Evolutionary conservation across 2,888 invertebrate species (phyloP).

Genomic region (Torymus texanus): DNA sequence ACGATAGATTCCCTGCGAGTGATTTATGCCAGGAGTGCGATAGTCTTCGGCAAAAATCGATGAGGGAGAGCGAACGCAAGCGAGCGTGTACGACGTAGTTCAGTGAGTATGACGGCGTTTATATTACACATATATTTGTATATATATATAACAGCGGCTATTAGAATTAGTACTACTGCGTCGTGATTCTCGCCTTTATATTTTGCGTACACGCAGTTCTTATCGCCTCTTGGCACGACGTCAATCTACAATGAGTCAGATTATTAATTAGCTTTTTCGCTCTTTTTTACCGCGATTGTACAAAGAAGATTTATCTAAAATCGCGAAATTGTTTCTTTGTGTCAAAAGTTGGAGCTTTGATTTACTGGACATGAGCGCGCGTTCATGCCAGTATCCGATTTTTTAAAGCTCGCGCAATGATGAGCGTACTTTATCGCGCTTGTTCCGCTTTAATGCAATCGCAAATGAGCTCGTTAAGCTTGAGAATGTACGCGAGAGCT

Average conservation of each 20-base stretch:
- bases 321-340: conserved; percentile 56
- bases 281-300: not conserved
- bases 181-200: not conserved
- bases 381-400: conserved; percentile 35
- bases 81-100: too few relatives aligned
- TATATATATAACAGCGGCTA: conserved; percentile 2
- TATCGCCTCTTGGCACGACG: conserved; percentile 27
- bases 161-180: conserved; percentile 5
- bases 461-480: conserved; percentile 17
- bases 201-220: conserved; percentile 21
- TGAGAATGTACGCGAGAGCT: conserved; percentile 13
- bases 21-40: conserved; percentile 37
- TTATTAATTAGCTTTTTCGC: conserved; percentile 55
- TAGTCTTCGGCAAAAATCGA: conserved; percentile 31
- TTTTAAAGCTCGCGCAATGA: conserved; percentile 35
- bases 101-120: conserved; percentile 5
- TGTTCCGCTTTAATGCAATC: conserved; percentile 14
- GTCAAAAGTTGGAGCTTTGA: conserved; percentile 45
- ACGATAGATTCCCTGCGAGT: conserved; percentile 30
- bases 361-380: conserved; percentile 12
- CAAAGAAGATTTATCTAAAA: conserved; percentile 37
- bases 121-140: not conserved
- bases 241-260: conserved; percentile 48
- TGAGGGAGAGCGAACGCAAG: not conserved
- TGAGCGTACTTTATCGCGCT: not conserved